Base-by-base conservation (phyloP, 2,797 vertebrate species). In the Alcedo quadribrachys region DNA sequence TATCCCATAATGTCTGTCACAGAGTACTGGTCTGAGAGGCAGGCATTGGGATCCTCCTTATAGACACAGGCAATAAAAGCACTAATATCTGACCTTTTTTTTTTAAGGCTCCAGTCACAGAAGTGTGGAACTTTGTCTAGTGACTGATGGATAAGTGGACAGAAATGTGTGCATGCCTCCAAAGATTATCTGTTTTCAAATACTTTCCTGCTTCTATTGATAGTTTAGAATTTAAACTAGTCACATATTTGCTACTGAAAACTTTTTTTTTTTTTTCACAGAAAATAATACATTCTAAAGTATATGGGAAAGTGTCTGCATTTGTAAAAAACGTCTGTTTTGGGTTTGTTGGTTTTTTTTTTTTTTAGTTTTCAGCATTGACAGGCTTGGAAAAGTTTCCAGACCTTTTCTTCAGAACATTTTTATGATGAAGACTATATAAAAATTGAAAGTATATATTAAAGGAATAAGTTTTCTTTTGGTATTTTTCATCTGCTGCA, bases 401-500 rank as follows among this genome's bases (percentile, higher is more conserved):
- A 54, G 28, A 74, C 57, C 11, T 70, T 82, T 60, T 43, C 80
- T 61, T 82, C 58, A 77, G 45, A 93, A 71, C 61, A 80, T 28
- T 60, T 50, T 84, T 90, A 37, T 7, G 42, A 55, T 74, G 86
- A 87, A 77, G 68, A 73, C 71, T 85, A 8, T 60, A 84, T 65
- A 90, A 93, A 95, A 90, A 90, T 70, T 13, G 15, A 74, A 93
- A 90, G 53, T 46, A 30, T 65, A 57, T 46, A 55, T 54, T 83
- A 87, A 87, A 94, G 79, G n/a, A 42, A 80, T 80, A 76, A 69
- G 32, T 96, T 89, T 93, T 85, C 62, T 92, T 89, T 76, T 83
- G 75, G 87, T 95, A 80, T 82, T 96, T 95, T 92, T 93, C 55
- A 66, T 82, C 83, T 85, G 9, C 79, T n/a, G 87, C 85, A 85